Evolutionary conservation across 2,113 vertebrate genomes (phyloP), one percentile per base, ranked within the genome.

Genomic region (Indicator maculatus): DNA sequence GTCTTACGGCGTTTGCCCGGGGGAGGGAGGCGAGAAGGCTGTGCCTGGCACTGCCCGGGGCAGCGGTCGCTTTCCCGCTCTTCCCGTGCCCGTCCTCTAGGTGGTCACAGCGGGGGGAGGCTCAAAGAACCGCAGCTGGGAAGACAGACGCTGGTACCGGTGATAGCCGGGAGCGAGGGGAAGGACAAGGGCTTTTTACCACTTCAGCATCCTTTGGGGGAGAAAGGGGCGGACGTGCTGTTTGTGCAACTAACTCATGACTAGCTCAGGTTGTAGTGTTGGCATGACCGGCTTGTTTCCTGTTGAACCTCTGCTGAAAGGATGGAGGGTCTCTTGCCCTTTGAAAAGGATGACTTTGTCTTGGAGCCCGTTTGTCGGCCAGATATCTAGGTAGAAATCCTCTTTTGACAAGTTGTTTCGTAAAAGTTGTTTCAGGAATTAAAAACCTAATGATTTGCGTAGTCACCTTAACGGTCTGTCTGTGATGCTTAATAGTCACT

Each of bases 351-450:
- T 78, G 61, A 30, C 53, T 85, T 73, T 12, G 8, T 11, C 6
- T 41, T 20, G 13, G 45, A 72, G 23, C 17, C 5, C 2, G 30
- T 79, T 26, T 36, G 13, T 20, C 59, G 3, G 5, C 61, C 38
- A 8, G 4, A 0, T 12, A 15, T 3, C 33, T 24, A 0, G 12
- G 26, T 23, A 44, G 30, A 17, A 39, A 71, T 31, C 24, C 12
- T 30, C 50, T 36, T 76, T 16, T 27, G 31, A 23, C 8, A 28
- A 41, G 21, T 61, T 61, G 12, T 26, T 65, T 27, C 31, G 55
- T 39, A 9, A 4, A 70, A 85, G 20, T 87, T 58, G 16, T 52
- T 78, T 70, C n/a, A 16, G 39, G 28, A 76, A 63, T 79, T 89
- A 45, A 82, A 82, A 91, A 1, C n/a, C 2, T 8, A 12, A 2